Base-by-base conservation (phyloP, 2,113 vertebrate genomes). In the Pseudopipra pipra region DNA sequence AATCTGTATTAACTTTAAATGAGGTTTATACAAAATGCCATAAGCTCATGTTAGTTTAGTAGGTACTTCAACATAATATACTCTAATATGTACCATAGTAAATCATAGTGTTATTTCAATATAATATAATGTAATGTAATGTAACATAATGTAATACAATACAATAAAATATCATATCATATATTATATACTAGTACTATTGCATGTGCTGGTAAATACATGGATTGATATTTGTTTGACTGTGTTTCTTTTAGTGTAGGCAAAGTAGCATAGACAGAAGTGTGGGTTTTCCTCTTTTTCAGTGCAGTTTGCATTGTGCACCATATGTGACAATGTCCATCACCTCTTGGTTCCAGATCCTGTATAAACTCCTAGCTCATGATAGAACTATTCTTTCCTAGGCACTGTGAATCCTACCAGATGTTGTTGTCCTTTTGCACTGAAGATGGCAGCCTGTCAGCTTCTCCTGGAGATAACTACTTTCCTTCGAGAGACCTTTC, bases 401-500 rank as follows among this genome's bases (percentile, higher is more conserved):
- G 99, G 99, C 96, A 99, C 99, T 18, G 99, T 99, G 91, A 99
- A 99, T 94, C 99, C 99, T 8, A 99, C 99, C 41, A 99, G 99
- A 97, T 99, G 99, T 37, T 99, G 98, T 93, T 99, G 99, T 85
- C 99, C 99, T 56, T 99, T 99, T 96, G 99, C 99, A 35, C 98
- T 99, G 85, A 99, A 99, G 97, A 99, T 99, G 99, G 98, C 99
- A 7, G 99, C 99, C 24, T 99, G 99, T 76, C 99, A 99, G 93
- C 98, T 99, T 77, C 97, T 99, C 55, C 95, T 99, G 96, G 99
- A 99, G 97, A 99, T 99, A 95, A 99, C 99, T 81, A 99, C 99
- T 12, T 99, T 99, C 93, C 98, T 99, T 66, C 97, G 99, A 54
- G 99, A 99, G 97, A 99, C 99, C 11, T 99, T 99, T 76, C 99